phyloP scores from a whole-genome alignment of 1,140 invertebrate genomes.

The Temnothorax longispinosus region DNA sequence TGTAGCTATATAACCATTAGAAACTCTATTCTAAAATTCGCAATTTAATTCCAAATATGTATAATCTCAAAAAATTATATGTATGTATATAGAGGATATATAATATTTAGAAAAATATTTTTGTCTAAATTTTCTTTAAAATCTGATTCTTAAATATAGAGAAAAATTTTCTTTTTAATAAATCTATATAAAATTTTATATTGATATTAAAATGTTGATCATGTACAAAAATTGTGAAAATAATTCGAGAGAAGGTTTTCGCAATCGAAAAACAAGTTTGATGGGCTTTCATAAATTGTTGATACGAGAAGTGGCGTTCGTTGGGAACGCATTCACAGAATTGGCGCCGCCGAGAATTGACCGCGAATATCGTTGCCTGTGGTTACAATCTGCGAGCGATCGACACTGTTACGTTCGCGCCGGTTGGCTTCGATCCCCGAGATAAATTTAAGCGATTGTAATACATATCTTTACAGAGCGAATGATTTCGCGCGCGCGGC shows the following conservation, averaged over 20 bases:
- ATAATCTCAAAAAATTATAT: not conserved
- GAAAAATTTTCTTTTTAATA: not conserved
- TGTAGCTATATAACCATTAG: not conserved
- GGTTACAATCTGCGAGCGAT: constrained; percentile 50
- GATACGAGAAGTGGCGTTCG: constrained; percentile 21
- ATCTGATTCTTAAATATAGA: not conserved
- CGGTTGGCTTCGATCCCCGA: constrained; percentile 46
- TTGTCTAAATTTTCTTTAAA: not conserved
- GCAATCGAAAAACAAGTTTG: constrained; percentile 31
- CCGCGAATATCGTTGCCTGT: constrained; percentile 53
- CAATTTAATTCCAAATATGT: not conserved
- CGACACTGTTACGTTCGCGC: constrained; percentile 31
- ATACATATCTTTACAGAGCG: constrained; percentile 21
- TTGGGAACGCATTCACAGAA: constrained; percentile 32
- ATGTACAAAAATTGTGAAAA: not conserved
- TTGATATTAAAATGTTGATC: not conserved
- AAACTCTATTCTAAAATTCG: not conserved
- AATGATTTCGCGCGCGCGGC: constrained; percentile 3
- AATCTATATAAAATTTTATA: not conserved
- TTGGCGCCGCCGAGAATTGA: constrained; percentile 44
- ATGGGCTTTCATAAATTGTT: constrained; percentile 32
- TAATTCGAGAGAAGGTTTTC: not conserved
- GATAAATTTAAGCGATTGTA: constrained; percentile 60
- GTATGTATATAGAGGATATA: not conserved
- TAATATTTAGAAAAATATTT: not conserved